Base-by-base conservation (phyloP, 2,113 vertebrate genomes). In the Zosterops hypoxanthus region DNA sequence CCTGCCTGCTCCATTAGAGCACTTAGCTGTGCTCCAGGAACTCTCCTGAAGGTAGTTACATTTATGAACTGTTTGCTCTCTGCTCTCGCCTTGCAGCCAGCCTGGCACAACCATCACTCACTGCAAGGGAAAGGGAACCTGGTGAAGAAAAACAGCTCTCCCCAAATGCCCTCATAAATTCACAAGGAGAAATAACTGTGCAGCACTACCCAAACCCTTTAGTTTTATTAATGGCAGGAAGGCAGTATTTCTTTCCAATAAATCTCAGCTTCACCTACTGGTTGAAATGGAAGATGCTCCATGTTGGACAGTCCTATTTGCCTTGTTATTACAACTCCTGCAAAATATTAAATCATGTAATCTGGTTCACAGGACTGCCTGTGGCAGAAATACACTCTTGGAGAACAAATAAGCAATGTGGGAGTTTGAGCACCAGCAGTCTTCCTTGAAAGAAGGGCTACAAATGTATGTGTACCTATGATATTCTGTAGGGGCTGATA, bases 41-140 rank as follows among this genome's bases (percentile, higher is more conserved):
- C 90, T 94, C 86, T 97, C 87, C 82, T 86, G 81, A 29, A 96
- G 93, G 94, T 78, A 88, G 86, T 80, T 69, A 52, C 20, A 24
- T 94, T 95, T 96, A 95, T 94, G 88, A 96, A 71, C 90, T 94
- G 66, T 92, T 95, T 82, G 65, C 76, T 77, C 76, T 50, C 82
- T 64, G 83, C 90, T 90, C 90, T 90, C 6, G 4, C 49, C 87
- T 87, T 31, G 73, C 61, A 82, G 85, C 80, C 94, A 61, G 94
- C 82, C 42, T 14, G 2, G 69, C 42, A 56, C 72, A 73, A 5
- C 25, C 71, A 86, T 93, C 66, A 92, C 85, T 93, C 88, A 93
- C 88, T 59, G 77, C 1, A 5, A 96, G 78, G 80, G 42, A 86
- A 53, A 63, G 50, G 71, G 72, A 97, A 92, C 33, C 82, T 82